Evolutionary conservation across 1,140 invertebrate species (phyloP).

Genomic region (Drosophila pruinosa): DNA sequence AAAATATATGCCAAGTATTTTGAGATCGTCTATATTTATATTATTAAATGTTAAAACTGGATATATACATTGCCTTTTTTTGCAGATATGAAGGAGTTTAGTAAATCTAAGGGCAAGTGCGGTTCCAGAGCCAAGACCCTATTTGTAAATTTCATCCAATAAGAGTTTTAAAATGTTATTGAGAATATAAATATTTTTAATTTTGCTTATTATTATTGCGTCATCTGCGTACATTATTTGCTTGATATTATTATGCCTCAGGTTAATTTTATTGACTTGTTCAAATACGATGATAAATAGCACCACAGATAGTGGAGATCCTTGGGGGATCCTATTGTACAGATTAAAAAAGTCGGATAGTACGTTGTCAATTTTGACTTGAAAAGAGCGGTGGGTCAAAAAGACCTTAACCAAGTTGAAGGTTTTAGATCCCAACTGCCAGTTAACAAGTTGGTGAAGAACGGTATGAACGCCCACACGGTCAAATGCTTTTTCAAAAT

Average conservation of each 20-base stretch:
- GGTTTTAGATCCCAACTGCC: not conserved
- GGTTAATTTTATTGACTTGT: constrained; percentile 4
- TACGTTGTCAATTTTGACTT: constrained; percentile 1
- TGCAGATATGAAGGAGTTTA: not conserved
- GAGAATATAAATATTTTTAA: not conserved
- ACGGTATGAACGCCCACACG: constrained; percentile 25
- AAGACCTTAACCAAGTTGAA: not conserved
- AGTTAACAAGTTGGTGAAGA: constrained; percentile 8
- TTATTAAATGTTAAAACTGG: not conserved
- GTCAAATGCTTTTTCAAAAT: no score
- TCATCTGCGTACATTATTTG: constrained; percentile 8
- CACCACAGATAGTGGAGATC: no score
- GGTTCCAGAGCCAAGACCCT: not conserved
- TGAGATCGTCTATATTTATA: not conserved
- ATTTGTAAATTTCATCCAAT: not conserved
- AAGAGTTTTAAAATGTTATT: no score
- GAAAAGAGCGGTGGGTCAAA: constrained; percentile 1
- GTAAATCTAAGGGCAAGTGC: not conserved
- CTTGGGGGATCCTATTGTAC: no score
- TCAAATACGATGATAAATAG: no score
- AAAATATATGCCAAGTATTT: not conserved
- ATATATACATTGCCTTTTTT: not conserved
- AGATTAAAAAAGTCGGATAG: not conserved
- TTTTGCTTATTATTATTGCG: constrained; percentile 1
- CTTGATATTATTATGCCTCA: not conserved